These are phyloP conservation scores for Erinaceus europaeus DNA, from an alignment of 2,113 vertebrate genomes.

Conservation along the genomic window DNA sequence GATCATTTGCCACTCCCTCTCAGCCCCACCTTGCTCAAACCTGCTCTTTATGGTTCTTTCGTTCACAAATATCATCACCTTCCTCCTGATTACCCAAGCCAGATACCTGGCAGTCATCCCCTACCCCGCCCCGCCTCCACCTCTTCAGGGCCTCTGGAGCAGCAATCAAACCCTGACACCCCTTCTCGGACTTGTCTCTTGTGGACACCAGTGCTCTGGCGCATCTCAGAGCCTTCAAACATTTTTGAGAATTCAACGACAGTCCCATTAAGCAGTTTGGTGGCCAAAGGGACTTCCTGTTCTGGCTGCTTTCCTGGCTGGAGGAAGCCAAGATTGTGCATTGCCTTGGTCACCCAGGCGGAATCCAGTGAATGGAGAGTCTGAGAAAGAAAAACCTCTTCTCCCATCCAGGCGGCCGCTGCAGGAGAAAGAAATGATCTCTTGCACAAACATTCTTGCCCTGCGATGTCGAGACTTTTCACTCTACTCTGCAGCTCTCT, in stretches of 20 bases:
- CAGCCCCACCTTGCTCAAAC: conserved; percentile 1
- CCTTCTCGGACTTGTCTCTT: background rate
- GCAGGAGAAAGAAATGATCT: background rate
- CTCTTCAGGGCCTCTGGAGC: background rate
- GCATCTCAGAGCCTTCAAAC: background rate
- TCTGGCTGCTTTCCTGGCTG: background rate
- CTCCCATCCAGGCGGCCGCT: background rate
- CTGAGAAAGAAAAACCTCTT: background rate
- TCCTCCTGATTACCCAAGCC: background rate
- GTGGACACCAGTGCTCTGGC: background rate
- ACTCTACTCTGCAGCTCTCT: background rate
- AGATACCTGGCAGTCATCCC: background rate
- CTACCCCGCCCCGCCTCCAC: background rate
- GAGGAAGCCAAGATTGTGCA: background rate
- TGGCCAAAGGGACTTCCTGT: background rate
- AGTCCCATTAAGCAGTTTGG: background rate
- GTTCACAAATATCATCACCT: background rate
- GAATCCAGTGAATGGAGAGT: background rate
- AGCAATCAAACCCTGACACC: background rate
- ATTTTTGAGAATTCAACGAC: background rate
- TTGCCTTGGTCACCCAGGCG: background rate
- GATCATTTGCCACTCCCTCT: background rate
- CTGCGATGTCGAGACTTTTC: background rate
- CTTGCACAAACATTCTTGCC: background rate
- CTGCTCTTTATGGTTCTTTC: background rate